phyloP scores from a whole-genome alignment of 2,797 vertebrate species.

The Centropyge bicolor region DNA sequence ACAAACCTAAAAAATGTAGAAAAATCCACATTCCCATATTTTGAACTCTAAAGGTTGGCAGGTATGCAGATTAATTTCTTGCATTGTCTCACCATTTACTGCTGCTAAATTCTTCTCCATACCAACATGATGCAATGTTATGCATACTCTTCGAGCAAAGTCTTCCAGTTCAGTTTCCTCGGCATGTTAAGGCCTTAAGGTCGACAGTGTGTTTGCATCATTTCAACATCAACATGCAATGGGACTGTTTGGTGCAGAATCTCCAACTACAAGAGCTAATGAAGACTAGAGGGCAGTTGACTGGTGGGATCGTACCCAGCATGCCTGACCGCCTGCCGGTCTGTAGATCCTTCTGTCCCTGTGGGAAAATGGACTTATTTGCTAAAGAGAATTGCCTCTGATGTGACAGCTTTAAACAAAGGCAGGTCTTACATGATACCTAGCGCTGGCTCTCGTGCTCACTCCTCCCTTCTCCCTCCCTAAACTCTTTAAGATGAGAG shows the following conservation, averaged over 20 bases:
- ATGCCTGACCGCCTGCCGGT: background rate
- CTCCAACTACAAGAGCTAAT: background rate
- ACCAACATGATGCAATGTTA: too few relatives aligned
- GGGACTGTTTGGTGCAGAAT: background rate
- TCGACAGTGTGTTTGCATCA: background rate
- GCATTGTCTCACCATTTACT: too few relatives aligned
- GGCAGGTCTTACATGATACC: conserved; percentile 45
- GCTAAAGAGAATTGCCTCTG: conserved; percentile 28
- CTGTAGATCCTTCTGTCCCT: background rate
- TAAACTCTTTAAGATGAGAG: conserved; percentile 57
- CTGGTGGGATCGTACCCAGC: background rate
- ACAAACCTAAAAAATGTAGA: too few relatives aligned
- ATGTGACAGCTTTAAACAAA: conserved; percentile 48
- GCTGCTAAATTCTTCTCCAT: too few relatives aligned
- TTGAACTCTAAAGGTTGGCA: too few relatives aligned
- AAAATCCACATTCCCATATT: too few relatives aligned
- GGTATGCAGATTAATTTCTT: too few relatives aligned
- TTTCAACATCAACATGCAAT: conserved; percentile 10
- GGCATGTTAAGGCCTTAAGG: too few relatives aligned
- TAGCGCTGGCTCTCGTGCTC: conserved; percentile 14
- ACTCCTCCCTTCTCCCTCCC: conserved; percentile 22
- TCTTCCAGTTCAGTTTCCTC: too few relatives aligned
- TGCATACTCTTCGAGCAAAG: too few relatives aligned
- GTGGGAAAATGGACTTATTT: conserved; percentile 21
- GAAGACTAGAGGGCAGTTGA: background rate